Percentiles rank a stretch among this genome's conserved stretches.
These are phyloP conservation scores for Macquaria ambigua DNA, from an alignment of 2,113 vertebrate genomes.

Conservation along the genomic window DNA sequence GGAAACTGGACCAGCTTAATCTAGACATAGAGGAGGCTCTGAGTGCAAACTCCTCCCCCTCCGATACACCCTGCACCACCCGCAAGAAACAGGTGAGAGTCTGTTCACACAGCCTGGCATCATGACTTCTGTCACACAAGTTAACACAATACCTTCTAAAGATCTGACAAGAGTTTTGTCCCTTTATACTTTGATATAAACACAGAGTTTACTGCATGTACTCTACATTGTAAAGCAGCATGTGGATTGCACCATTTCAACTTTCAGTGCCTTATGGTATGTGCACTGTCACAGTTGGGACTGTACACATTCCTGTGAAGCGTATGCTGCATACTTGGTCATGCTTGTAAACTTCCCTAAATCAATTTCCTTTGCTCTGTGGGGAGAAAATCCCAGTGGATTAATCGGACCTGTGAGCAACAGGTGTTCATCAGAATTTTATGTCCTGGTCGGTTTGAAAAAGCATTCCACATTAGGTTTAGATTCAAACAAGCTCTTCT, in stretches of 20 bases:
- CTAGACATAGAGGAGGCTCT: slow-evolving; percentile 91
- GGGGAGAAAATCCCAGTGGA: slow-evolving; percentile 57
- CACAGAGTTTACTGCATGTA: not conserved
- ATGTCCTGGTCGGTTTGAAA: slow-evolving; percentile 22
- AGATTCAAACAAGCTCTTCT: slow-evolving; percentile 21
- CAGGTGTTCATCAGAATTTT: slow-evolving; percentile 61
- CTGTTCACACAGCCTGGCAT: not conserved
- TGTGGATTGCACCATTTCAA: slow-evolving; percentile 5
- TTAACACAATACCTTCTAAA: not conserved
- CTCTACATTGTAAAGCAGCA: not conserved
- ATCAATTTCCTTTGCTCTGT: slow-evolving; percentile 73
- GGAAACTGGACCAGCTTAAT: slow-evolving; percentile 89
- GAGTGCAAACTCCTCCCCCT: slow-evolving; percentile 85
- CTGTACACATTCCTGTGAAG: slow-evolving; percentile 65
- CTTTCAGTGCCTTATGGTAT: slow-evolving; percentile 37
- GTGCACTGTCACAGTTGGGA: slow-evolving; percentile 50
- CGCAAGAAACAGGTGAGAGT: slow-evolving; percentile 84
- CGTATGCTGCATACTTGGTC: slow-evolving; percentile 71
- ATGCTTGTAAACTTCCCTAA: slow-evolving; percentile 66
- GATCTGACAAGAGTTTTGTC: not conserved
- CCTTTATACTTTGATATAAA: not conserved
- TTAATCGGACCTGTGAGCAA: slow-evolving; percentile 56
- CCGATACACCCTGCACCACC: slow-evolving; percentile 80
- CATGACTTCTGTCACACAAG: not conserved
- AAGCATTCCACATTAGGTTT: slow-evolving; percentile 24